These are phyloP conservation scores for Adelosebastes latens DNA, from an alignment of 2,797 vertebrate genomes.

Conservation along the genomic window DNA sequence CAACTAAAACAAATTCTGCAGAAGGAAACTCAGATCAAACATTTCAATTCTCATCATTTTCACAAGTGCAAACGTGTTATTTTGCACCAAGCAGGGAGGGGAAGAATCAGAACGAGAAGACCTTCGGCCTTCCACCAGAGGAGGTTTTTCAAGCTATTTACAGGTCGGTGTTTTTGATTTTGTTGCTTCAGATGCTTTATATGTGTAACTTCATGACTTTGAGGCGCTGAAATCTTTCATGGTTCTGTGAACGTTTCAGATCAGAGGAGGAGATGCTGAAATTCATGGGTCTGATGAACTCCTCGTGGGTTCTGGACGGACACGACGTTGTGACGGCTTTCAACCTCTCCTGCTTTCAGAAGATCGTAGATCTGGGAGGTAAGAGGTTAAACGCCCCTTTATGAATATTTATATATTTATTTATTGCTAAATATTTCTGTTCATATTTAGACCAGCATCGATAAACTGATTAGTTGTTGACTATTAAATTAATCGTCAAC, in stretches of 20 bases:
- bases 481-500: background rate
- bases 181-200: background rate
- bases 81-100: slow-evolving; percentile 73
- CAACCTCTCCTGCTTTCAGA: slow-evolving; percentile 77
- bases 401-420: background rate
- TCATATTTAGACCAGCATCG: rapidly evolving
- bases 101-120: slow-evolving; percentile 84
- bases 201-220: background rate
- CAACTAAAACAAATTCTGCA: background rate
- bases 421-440: background rate
- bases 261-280: slow-evolving; percentile 84
- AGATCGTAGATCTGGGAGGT: slow-evolving; percentile 81
- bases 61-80: rapidly evolving
- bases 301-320: slow-evolving; percentile 79
- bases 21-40: background rate
- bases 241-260: slow-evolving; percentile 36
- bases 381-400: background rate
- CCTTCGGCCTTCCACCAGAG: slow-evolving; percentile 75
- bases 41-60: background rate
- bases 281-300: slow-evolving; percentile 84
- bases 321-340: slow-evolving; percentile 81
- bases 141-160: slow-evolving; percentile 80
- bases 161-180: slow-evolving; percentile 63
- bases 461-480: rapidly evolving
- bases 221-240: background rate